These are phyloP conservation scores for Chiloscyllium punctatum DNA, from an alignment of 2,797 vertebrate genomes.

Conservation along the genomic window DNA sequence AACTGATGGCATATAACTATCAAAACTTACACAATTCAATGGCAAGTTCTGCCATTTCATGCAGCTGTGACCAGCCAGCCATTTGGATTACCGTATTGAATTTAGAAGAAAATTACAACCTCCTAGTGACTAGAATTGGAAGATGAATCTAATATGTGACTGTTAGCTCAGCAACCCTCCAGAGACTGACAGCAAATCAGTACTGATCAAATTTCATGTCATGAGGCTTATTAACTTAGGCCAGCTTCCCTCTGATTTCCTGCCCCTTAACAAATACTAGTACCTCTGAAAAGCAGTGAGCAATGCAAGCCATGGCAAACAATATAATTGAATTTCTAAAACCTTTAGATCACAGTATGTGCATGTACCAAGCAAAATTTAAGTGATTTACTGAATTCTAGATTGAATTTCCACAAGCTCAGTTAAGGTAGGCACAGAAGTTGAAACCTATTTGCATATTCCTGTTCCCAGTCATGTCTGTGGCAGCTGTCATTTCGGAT, in stretches of 20 bases:
- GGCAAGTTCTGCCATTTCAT: neutral
- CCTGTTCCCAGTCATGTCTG: neutral
- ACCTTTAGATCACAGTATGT: neutral
- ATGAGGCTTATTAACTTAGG: neutral
- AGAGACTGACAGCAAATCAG: neutral
- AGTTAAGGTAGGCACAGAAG: neutral
- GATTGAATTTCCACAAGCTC: neutral
- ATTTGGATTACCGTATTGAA: neutral
- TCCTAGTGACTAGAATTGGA: neutral
- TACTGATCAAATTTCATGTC: neutral
- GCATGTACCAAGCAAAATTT: neutral
- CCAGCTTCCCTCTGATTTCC: neutral
- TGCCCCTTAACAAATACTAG: neutral
- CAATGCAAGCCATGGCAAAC: neutral
- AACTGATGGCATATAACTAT: neutral
- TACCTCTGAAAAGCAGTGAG: neutral
- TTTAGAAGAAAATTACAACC: neutral
- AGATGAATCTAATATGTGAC: neutral
- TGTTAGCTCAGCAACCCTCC: neutral
- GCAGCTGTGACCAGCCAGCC: neutral
- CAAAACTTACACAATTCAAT: neutral
- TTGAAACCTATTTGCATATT: neutral
- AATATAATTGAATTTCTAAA: neutral
- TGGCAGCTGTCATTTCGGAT: neutral
- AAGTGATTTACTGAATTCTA: neutral